These are phyloP conservation scores for Eleutherodactylus coqui DNA, from an alignment of 2,797 vertebrate species.

Conservation along the genomic window DNA sequence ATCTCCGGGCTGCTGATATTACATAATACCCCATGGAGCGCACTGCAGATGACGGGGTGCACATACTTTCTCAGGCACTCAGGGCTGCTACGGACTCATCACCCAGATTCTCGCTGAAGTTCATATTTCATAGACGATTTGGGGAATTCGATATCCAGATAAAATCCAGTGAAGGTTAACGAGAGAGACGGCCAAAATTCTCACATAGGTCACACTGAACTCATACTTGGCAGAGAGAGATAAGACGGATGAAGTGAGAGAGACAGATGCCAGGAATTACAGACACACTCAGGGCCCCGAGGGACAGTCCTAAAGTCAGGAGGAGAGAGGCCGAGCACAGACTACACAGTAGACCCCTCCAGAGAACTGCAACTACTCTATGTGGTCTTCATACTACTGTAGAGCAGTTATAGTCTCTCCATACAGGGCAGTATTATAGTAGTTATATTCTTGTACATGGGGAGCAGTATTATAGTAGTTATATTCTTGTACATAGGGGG, in stretches of 20 bases:
- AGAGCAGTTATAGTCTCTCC: no score
- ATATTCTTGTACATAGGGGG: not conserved
- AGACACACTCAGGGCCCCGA: slow-evolving; percentile 17
- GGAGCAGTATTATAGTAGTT: slow-evolving; percentile 12
- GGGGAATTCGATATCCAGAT: slow-evolving; percentile 36
- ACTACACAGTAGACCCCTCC: not conserved
- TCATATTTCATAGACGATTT: slow-evolving; percentile 31
- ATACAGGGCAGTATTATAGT: not conserved
- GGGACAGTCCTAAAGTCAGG: not conserved
- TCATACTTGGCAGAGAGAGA: slow-evolving; percentile 49
- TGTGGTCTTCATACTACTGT: not conserved
- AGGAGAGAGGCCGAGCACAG: not conserved
- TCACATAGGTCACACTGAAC: slow-evolving; percentile 18
- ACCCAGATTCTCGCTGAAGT: not conserved
- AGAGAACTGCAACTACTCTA: not conserved
- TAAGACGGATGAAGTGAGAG: slow-evolving; percentile 36
- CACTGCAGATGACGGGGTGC: not conserved
- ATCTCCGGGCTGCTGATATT: not conserved
- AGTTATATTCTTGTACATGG: slow-evolving; percentile 4
- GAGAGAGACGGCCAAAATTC: not conserved
- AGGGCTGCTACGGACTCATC: not conserved
- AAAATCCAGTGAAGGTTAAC: slow-evolving; percentile 4
- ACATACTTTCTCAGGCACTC: not conserved
- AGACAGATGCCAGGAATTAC: slow-evolving; percentile 29
- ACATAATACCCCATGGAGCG: no score